phyloP scores from a whole-genome alignment of 53 echinoderm and acorn worm genomes.

The Astropecten irregularis region DNA sequence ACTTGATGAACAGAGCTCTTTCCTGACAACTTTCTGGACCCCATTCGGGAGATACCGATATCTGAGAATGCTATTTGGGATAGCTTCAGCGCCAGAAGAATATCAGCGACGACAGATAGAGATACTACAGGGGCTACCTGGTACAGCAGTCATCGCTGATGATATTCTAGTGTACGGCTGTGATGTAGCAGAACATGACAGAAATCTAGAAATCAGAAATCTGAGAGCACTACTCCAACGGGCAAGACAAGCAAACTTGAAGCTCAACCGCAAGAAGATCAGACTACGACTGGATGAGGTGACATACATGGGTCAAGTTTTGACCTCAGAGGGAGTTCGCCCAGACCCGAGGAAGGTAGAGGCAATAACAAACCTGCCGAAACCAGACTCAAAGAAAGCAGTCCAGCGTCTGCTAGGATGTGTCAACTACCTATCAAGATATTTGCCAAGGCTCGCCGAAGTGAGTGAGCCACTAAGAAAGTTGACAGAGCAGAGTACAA shows the following conservation, averaged over 20 bases:
- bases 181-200: too few species aligned
- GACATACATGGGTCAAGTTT: too few species aligned
- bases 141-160: slow-evolving; percentile 49
- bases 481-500: too few species aligned
- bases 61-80: slow-evolving; percentile 50
- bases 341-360: too few species aligned
- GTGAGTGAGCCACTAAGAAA: too few species aligned
- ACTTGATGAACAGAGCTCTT: slow-evolving; percentile 31
- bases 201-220: slow-evolving; percentile 22
- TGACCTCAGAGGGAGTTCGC: not conserved
- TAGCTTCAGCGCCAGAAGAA: slow-evolving; percentile 49
- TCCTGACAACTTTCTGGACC: slow-evolving; percentile 54
- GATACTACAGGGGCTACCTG: slow-evolving; percentile 21
- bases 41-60: slow-evolving; percentile 61
- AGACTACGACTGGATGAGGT: not conserved
- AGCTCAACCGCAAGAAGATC: slow-evolving; percentile 26
- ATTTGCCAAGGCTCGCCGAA: slow-evolving; percentile 48
- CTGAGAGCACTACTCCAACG: slow-evolving; percentile 23
- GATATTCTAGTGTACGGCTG: slow-evolving; percentile 52
- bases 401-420: slow-evolving; percentile 51
- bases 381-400: slow-evolving; percentile 39
- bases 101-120: slow-evolving; percentile 53
- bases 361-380: slow-evolving; percentile 36
- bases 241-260: slow-evolving; percentile 35
- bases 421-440: slow-evolving; percentile 47